phyloP scores from a whole-genome alignment of 2,888 invertebrate genomes.

The Parasteatoda lunata region DNA sequence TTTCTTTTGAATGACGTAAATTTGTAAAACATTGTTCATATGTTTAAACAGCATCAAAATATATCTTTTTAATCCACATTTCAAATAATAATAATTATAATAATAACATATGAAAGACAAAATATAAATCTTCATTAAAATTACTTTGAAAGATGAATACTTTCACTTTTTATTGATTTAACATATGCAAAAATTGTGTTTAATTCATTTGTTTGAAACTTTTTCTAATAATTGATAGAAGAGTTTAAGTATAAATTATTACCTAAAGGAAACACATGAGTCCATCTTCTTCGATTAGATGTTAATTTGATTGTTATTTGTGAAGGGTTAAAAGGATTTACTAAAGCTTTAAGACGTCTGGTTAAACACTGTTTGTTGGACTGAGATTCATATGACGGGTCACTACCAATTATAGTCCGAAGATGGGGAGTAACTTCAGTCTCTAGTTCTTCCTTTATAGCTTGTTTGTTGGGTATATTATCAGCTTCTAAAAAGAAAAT shows the following conservation, averaged over 20 bases:
- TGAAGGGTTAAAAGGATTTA: conserved; percentile 98
- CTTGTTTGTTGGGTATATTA: conserved; percentile 17
- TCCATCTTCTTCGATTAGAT: conserved; percentile 96
- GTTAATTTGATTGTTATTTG: conserved; percentile 97
- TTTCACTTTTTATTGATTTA: no score
- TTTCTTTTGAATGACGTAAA: no score
- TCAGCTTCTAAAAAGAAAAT: conserved; percentile 46
- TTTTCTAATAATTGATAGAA: no score
- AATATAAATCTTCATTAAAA: no score
- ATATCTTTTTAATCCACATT: no score
- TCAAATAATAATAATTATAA: no score
- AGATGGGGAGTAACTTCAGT: conserved; percentile 42
- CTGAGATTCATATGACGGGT: conserved; percentile 68
- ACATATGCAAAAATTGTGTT: no score
- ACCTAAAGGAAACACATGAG: conserved; percentile 97
- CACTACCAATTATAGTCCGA: conserved; percentile 70
- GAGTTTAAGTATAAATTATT: conserved; percentile 17
- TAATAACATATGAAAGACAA: no score
- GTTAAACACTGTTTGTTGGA: conserved; percentile 49
- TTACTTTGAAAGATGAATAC: no score
- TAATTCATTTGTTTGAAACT: no score
- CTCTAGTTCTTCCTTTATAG: conserved; percentile 62
- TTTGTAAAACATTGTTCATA: no score
- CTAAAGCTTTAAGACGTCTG: conserved; percentile 78
- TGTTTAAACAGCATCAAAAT: no score